phyloP scores from a whole-genome alignment of 53 echinoderm and acorn worm genomes.

The Paracentrotus lividus region DNA sequence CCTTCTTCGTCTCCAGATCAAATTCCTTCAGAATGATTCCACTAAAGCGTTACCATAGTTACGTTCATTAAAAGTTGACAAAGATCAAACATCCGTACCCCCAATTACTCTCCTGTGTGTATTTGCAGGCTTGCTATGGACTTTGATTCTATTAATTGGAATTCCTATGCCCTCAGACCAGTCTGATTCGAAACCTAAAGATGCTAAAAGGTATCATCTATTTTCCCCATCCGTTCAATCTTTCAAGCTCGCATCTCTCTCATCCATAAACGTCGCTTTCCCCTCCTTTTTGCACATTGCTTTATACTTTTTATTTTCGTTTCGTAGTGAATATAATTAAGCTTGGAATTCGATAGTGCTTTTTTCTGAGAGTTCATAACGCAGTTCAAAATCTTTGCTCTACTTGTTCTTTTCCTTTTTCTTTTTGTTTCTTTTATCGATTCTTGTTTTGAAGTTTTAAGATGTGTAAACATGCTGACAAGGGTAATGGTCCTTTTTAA shows the following conservation, averaged over 20 bases:
- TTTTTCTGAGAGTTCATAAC: no score
- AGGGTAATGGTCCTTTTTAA: no score
- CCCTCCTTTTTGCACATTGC: not conserved
- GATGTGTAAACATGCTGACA: no score
- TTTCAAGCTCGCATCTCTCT: not conserved
- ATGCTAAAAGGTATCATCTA: not conserved
- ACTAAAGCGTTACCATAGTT: not conserved
- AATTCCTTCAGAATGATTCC: not conserved
- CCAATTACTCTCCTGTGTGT: slow-evolving; percentile 40
- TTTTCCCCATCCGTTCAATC: not conserved
- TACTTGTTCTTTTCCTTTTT: no score
- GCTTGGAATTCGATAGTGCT: no score
- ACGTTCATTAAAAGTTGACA: slow-evolving; percentile 36
- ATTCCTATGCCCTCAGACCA: slow-evolving; percentile 22
- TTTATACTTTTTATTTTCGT: no score
- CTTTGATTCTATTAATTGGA: slow-evolving; percentile 10
- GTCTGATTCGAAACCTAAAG: not conserved
- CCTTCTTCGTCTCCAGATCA: not conserved
- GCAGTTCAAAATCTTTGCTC: no score
- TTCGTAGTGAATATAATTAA: no score
- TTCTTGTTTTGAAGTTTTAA: no score
- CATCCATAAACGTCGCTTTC: no score
- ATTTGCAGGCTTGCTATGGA: slow-evolving; percentile 23
- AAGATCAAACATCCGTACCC: not conserved
- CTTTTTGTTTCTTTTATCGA: no score